Evolutionary conservation across 2,113 vertebrate genomes (phyloP), one percentile per base, ranked within the genome.

Genomic region (Phocoena sinus): DNA sequence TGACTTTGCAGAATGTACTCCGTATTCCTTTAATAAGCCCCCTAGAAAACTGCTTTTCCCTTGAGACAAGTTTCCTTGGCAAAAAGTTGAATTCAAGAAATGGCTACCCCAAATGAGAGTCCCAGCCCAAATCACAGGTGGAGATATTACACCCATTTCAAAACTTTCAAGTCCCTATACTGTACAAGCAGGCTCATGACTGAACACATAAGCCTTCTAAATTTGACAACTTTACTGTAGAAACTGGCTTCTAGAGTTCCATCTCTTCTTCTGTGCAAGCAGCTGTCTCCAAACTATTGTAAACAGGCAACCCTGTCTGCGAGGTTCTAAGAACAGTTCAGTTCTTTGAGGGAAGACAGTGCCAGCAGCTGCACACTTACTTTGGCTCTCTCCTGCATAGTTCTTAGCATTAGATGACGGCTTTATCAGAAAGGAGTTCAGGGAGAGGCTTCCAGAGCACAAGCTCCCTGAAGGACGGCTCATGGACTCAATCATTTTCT

Each of bases 401-500:
- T 97, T 98, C 96, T 98, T 99, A 97, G 95, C 73, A 84, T 95
- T 95, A 97, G 97, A 96, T 81, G 97, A 96, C 79, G 89, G 58
- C 94, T 98, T 98, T 98, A 90, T 98, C 98, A 92, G 98, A 96
- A 96, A 99, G 98, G 93, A 99, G 98, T 96, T 98, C 98, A 88
- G 98, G 99, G 73, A 99, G 98, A 95, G 98, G 98, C 97, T 99
- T 99, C 99, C 98, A 99, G 95, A 99, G 98, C 86, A 99, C 99
- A 89, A 99, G 98, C 97, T 99, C 99, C 98, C 99, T 99, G 99
- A 99, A 85, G 99, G 98, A 97, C 98, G 98, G 97, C 98, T 99
- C 99, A 99, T 98, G 97, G 98, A 99, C 60, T 99, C 99, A 97
- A 99, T 99, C 97, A 99, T 99, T 98, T 99, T 99, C 98, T 99